Base-by-base conservation (phyloP, 2,797 vertebrate genomes). In the Bradypodion ventrale region DNA sequence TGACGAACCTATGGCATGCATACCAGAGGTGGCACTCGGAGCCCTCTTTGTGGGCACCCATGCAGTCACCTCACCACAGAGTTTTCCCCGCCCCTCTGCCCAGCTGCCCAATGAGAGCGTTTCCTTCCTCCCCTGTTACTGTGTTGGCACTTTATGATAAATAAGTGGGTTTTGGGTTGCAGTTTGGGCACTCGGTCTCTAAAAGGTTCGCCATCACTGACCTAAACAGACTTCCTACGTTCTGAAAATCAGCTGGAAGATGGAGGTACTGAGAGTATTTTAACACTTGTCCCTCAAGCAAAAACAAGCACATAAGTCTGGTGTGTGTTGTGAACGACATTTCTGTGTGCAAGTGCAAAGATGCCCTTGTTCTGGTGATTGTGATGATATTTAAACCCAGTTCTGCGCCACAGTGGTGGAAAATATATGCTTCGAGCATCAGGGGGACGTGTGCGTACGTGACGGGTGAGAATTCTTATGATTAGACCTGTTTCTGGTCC, bases 401-500 rank as follows among this genome's bases (percentile, higher is more conserved):
- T 21, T 56, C 52, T 56, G 52, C 21, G 25, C n/a, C 4, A 15
- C 56, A 56, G 52, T 56, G 12, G 23, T 42, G 35, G 29, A 10
- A n/a, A 44, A 25, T 12, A 10, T 32, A 10, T 29, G 35, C 25
- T 70, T 60, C 1, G 56, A 49, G 62, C 73, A 76, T 27, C 44
- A 68, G 40, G 23, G 21, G 23, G 10, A 23, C 4, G 37, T 69
- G 7, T 40, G 79, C 27, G 52, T 77, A 70, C 19, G 74, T 72
- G 74, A 82, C 52, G 42, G 37, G 73, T n/a, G 23, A 59, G 13
- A 69, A 49, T 25, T 25, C 23, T 49, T 32, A 42, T 73, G 32
- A 27, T 77, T 63, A 65, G 78, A 37, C 7, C 78, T 29, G 29
- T 80, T 85, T 85, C 83, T 75, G 60, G 63, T 66, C 40, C 65